Conservation (phyloP, 1,140 invertebrate species). For the Ooceraea biroi region DNA sequence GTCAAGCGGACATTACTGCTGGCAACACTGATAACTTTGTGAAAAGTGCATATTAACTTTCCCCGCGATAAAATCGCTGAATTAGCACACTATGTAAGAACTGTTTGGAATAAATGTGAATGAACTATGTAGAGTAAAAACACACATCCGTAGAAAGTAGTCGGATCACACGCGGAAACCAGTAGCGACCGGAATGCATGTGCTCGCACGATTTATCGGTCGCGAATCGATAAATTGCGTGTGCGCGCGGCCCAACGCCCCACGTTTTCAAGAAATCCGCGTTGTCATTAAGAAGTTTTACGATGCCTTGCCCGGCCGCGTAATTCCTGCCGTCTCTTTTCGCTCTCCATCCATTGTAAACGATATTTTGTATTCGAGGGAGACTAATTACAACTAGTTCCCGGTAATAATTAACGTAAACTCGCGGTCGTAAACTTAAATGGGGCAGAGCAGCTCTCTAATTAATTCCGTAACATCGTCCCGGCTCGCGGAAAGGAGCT, state of each 20-base stretch:
- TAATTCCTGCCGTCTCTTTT: neutral
- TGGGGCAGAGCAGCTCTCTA: constrained; percentile 76
- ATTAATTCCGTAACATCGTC: constrained; percentile 75
- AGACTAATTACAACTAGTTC: constrained; percentile 78
- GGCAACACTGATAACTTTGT: constrained; percentile 24
- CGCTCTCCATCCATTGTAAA: constrained; percentile 46
- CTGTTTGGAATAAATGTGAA: no score
- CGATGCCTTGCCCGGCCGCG: constrained; percentile 24
- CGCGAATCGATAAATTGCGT: constrained; percentile 15
- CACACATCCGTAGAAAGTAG: constrained; percentile 61
- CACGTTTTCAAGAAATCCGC: constrained; percentile 40
- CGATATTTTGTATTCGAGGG: constrained; percentile 76
- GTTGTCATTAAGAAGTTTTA: constrained; percentile 69
- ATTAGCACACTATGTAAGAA: constrained; percentile 5
- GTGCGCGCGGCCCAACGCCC: no score
- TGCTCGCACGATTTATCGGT: constrained; percentile 5
- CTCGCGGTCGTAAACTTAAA: constrained; percentile 76
- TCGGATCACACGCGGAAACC: constrained; percentile 31
- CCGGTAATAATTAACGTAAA: constrained; percentile 77
- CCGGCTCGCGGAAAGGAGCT: constrained; percentile 71
- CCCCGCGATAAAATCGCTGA: constrained; percentile 44
- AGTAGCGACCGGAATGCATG: neutral
- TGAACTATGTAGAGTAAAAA: constrained; percentile 31
- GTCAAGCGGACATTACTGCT: neutral
- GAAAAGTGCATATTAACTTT: constrained; percentile 56